phyloP scores from a whole-genome alignment of 2,888 invertebrate species.

The Drosophila seclusa region DNA sequence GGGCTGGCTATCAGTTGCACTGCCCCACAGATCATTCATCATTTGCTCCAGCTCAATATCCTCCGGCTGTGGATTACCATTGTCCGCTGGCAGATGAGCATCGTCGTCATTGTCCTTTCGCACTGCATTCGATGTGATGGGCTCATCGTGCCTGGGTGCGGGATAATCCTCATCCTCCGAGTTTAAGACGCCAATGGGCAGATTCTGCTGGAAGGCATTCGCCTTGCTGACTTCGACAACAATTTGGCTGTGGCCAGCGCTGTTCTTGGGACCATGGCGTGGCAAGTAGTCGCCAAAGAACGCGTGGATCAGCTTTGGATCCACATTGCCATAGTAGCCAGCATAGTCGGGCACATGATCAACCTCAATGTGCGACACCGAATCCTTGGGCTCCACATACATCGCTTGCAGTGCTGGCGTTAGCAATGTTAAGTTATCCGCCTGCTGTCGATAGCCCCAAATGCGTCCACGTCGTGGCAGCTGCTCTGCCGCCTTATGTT shows the following conservation, averaged over 20 bases:
- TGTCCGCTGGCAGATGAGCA: neutral
- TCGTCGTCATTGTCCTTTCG: neutral
- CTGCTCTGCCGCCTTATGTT: slow-evolving; percentile 11
- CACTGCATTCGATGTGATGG: neutral
- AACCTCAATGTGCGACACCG: slow-evolving; percentile 22
- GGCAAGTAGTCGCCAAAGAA: slow-evolving; percentile 63
- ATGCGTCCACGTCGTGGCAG: slow-evolving; percentile 48
- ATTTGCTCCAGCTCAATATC: slow-evolving; percentile 54
- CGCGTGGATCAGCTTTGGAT: slow-evolving; percentile 19
- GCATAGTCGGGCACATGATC: slow-evolving; percentile 53
- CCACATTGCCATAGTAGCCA: slow-evolving; percentile 55
- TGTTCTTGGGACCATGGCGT: slow-evolving; percentile 47
- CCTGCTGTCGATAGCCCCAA: neutral
- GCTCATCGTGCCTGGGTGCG: neutral
- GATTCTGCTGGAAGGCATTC: slow-evolving; percentile 59
- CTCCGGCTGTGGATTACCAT: neutral
- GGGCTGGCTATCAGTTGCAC: neutral
- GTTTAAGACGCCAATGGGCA: slow-evolving; percentile 54
- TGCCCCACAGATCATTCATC: slow-evolving; percentile 54
- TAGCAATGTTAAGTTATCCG: neutral
- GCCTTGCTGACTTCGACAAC: slow-evolving; percentile 55
- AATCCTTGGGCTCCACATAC: slow-evolving; percentile 49
- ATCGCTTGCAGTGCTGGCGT: slow-evolving; percentile 23
- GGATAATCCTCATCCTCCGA: slow-evolving; percentile 55
- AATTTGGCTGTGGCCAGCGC: slow-evolving; percentile 52